Evolutionary conservation across 2,888 invertebrate genomes (phyloP), one percentile per base, ranked within the genome.

Genomic region (Thecophora atra): DNA sequence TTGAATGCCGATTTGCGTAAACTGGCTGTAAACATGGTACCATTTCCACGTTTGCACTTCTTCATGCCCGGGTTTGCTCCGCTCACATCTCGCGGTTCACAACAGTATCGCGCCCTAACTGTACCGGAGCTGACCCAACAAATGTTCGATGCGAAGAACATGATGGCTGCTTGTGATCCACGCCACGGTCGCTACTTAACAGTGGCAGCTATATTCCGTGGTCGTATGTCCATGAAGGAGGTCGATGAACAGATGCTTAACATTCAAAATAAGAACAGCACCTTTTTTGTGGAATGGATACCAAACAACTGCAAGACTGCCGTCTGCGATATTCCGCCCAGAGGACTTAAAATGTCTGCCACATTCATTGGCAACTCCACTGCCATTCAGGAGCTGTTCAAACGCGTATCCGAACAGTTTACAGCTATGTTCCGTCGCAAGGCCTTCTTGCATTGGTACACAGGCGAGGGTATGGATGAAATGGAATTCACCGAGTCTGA

Each of bases 381-480:
- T 78, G 95, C 96, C 84, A 97, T 97, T 87, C 95, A 96, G 84
- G 96, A 96, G 87, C 88, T 97, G 82, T 96, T 96, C 90, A 96
- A 96, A 87, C 90, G 95, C 81, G 94, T 96, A 84, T 93, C 94
- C 5, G 96, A 96, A 85, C 96, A 96, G 88, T 96, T 95, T 87
- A 94, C 94, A 21, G 96, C 96, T 84, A 97, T 97, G 97, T 97
- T 97, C 91, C 91, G 97, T 84, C 91, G 97, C 83, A 97, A 96
- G 89, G 97, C 97, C 88, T 97, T 97, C 92, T 91, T 97, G 87
- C 97, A 97, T 91, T 97, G 97, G 97, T 97, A 97, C 90, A 97
- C 95, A 37, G 97, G 95, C 77, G 97, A 96, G 88, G 97, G 97
- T 80, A 96, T 97, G 96, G 96, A 97, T 87, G 96, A 96, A 88